phyloP scores from a whole-genome alignment of 1,140 invertebrate genomes.

The Pogonognathellus flavescens region DNA sequence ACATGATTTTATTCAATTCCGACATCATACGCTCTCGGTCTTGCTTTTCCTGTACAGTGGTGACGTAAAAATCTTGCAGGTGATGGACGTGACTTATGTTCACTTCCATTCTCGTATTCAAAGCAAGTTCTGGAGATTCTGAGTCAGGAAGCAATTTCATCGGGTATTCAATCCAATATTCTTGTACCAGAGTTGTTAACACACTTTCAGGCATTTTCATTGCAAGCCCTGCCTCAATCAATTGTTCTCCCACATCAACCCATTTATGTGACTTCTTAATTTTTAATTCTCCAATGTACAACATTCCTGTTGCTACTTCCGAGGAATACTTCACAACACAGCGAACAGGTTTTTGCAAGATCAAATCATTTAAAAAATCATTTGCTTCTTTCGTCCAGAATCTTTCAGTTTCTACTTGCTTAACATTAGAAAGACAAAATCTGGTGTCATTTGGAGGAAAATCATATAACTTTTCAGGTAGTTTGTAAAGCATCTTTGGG shows the following conservation, averaged over 20 bases:
- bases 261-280: background rate
- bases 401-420: background rate
- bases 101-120: background rate
- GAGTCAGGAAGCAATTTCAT: background rate
- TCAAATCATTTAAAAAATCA: background rate
- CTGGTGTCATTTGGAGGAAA: too few species aligned
- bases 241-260: background rate
- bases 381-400: background rate
- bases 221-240: background rate
- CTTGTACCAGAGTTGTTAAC: too few species aligned
- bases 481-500: background rate
- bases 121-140: background rate
- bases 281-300: background rate
- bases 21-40: background rate
- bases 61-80: background rate
- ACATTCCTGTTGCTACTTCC: background rate
- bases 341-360: background rate
- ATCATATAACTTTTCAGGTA: background rate
- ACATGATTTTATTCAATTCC: background rate
- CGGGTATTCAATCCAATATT: background rate
- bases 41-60: background rate
- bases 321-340: background rate
- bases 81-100: background rate
- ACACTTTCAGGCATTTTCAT: too few species aligned
- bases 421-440: background rate